phyloP scores from a whole-genome alignment of 2,113 vertebrate species.

The Agapornis roseicollis region DNA sequence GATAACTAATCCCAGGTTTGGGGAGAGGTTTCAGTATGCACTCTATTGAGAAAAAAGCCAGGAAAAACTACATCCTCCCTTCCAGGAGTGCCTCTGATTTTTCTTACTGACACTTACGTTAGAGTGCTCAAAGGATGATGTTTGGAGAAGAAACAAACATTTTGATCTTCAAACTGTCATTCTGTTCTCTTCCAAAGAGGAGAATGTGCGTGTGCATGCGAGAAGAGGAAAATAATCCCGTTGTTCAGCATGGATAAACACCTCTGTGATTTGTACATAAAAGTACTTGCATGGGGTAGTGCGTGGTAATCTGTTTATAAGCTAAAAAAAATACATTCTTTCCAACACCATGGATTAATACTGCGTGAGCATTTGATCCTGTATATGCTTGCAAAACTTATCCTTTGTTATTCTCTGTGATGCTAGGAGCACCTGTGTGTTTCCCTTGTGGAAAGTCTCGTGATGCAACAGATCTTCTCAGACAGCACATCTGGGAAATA shows the following conservation, averaged over 20 bases:
- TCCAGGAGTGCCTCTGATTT: neutral
- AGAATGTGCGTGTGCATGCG: neutral
- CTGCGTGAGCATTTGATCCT: neutral
- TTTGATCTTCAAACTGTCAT: neutral
- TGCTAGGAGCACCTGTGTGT: neutral
- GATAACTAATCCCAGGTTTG: neutral
- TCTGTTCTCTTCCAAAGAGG: neutral
- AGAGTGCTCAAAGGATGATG: neutral
- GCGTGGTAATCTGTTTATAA: neutral
- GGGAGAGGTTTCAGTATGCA: neutral
- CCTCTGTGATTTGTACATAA: neutral
- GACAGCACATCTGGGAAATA: constrained; percentile 12
- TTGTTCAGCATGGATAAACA: neutral
- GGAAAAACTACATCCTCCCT: neutral
- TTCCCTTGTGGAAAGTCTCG: neutral
- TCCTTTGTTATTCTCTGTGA: neutral
- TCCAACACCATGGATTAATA: neutral
- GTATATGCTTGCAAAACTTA: neutral
- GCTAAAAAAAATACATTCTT: neutral
- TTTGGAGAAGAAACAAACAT: neutral
- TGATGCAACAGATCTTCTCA: neutral
- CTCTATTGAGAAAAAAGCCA: neutral
- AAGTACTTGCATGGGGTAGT: neutral
- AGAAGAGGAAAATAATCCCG: neutral
- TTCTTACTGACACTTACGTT: neutral